Percentiles rank a stretch among this genome's conserved stretches.
Evolutionary conservation across 1,140 invertebrate species (phyloP).

Genomic region (Drosophila pallidifrons): DNA sequence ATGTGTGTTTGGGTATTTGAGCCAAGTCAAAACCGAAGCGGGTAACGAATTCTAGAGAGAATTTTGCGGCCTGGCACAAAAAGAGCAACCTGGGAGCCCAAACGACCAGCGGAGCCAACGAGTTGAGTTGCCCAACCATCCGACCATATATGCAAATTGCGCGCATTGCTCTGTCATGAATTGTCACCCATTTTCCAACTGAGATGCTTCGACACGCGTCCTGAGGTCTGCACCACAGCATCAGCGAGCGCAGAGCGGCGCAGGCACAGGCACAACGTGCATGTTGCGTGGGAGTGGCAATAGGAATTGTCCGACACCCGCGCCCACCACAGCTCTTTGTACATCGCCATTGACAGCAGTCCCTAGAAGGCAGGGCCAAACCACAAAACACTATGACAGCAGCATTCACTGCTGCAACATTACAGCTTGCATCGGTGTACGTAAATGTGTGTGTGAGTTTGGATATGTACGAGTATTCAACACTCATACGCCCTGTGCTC

Average conservation of each 20-base stretch:
- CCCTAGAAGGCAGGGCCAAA: constrained; percentile 35
- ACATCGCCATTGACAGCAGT: constrained; percentile 32
- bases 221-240: background rate
- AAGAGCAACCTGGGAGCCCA: constrained; percentile 37
- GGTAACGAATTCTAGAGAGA: constrained; percentile 58
- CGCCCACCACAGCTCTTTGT: background rate
- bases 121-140: constrained; percentile 47
- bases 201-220: constrained; percentile 78
- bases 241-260: background rate
- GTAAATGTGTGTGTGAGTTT: background rate
- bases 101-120: constrained; percentile 30
- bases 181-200: constrained; percentile 82
- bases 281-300: constrained; percentile 11
- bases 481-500: constrained; percentile 43
- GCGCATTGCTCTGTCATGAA: constrained; percentile 78
- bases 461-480: constrained; percentile 15
- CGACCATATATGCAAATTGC: constrained; percentile 78
- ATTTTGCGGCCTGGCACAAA: constrained; percentile 50
- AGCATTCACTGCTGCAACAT: background rate
- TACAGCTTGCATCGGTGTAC: background rate
- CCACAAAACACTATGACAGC: constrained; percentile 51
- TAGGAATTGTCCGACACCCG: constrained; percentile 19
- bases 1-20: constrained; percentile 35
- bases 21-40: constrained; percentile 51
- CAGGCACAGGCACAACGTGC: too few species aligned